A percentile compares a stretch with the other conserved stretches of the same genome.
Evolutionary conservation across 2,797 vertebrate species (phyloP).

Genomic region (Hybognathus amarus): DNA sequence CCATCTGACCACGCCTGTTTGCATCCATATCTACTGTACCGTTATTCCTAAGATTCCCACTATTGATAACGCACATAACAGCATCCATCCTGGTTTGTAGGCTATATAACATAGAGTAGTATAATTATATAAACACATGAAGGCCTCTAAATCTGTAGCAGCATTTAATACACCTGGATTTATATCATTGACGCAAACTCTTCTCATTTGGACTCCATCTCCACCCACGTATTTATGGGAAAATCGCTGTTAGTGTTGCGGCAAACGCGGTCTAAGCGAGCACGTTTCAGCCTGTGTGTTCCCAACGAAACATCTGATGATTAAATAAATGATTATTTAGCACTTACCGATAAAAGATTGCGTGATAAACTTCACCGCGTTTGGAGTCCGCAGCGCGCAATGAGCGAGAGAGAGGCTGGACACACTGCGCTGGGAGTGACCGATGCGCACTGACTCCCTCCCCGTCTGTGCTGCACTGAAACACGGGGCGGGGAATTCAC

Average conservation of each 20-base stretch:
- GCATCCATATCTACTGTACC: slow-evolving; percentile 61
- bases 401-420: slow-evolving; percentile 46
- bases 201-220: slow-evolving; percentile 32
- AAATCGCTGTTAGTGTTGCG: slow-evolving; percentile 1
- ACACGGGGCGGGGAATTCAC: slow-evolving; percentile 47
- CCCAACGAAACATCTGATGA: not conserved
- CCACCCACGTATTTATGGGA: slow-evolving; percentile 4
- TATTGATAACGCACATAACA: not conserved
- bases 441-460: slow-evolving; percentile 62
- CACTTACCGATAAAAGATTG: slow-evolving; percentile 59
- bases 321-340: not conserved
- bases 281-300: no score
- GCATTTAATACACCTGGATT: not conserved
- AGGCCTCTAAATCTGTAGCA: not conserved
- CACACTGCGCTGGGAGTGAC: slow-evolving; percentile 58
- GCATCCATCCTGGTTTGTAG: not conserved
- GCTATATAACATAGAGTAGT: no score
- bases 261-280: not conserved
- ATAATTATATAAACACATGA: not conserved
- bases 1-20: slow-evolving; percentile 66
- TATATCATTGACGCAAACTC: slow-evolving; percentile 22
- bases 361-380: slow-evolving; percentile 58
- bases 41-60: slow-evolving; percentile 40
- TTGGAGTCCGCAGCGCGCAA: slow-evolving; percentile 58
- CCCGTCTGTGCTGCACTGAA: slow-evolving; percentile 56